A percentile compares a stretch with the other conserved stretches of the same genome.
Conservation (phyloP, 2,888 invertebrate species). For the Apomyelois bistriatella region DNA sequence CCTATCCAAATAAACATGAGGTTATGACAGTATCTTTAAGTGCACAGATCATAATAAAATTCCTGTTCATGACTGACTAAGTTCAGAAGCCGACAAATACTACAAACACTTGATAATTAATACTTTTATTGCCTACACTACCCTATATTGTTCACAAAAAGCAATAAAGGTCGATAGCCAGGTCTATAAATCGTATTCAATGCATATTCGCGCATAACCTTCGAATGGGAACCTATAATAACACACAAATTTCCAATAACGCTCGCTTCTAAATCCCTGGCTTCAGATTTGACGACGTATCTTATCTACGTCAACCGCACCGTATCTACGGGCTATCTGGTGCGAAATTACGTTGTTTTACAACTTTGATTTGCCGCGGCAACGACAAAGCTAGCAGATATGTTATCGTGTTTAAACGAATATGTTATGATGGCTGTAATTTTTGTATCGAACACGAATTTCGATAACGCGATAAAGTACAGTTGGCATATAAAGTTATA, state of each 20-base stretch:
- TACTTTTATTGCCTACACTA: background rate
- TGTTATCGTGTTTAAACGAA: constrained; percentile 61
- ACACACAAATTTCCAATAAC: constrained; percentile 11
- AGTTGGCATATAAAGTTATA: constrained; percentile 32
- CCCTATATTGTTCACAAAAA: background rate
- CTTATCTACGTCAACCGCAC: constrained; percentile 5
- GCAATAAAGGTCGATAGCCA: background rate
- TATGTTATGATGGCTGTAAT: constrained; percentile 76
- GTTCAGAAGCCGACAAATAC: background rate
- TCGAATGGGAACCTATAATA: background rate
- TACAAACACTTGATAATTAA: background rate
- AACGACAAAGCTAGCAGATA: constrained; percentile 62
- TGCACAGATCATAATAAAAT: too few species aligned
- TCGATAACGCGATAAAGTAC: constrained; percentile 65
- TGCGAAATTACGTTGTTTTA: constrained; percentile 78
- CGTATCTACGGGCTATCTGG: constrained; percentile 57
- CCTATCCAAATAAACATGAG: too few species aligned
- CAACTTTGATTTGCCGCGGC: constrained; percentile 75
- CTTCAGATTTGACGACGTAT: constrained; percentile 11
- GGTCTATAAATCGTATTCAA: background rate
- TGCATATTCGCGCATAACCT: constrained; percentile 3
- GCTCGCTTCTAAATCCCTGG: constrained; percentile 8
- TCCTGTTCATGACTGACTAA: too few species aligned
- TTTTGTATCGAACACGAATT: constrained; percentile 76
- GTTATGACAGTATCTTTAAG: too few species aligned